Percentiles rank a stretch among this genome's conserved stretches.
These are phyloP conservation scores for Habroteleia sp. DNA, from an alignment of 2,888 invertebrate species.

Conservation along the genomic window DNA sequence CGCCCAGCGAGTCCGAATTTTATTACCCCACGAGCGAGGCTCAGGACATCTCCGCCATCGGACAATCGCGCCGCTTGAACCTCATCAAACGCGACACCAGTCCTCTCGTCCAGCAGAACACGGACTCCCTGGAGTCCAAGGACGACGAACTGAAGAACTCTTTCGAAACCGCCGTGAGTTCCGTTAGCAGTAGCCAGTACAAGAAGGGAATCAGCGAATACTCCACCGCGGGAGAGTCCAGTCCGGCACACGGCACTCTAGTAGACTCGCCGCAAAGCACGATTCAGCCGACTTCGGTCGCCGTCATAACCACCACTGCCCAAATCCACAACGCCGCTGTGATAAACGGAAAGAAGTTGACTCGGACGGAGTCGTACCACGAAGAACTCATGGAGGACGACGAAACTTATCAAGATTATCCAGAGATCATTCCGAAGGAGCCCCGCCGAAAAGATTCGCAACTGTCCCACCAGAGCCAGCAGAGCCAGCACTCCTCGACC, in stretches of 20 bases:
- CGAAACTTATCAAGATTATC: slow-evolving; percentile 65
- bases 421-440: slow-evolving; percentile 73
- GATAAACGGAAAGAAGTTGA: slow-evolving; percentile 79
- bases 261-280: slow-evolving; percentile 70
- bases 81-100: slow-evolving; percentile 76
- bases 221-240: slow-evolving; percentile 67
- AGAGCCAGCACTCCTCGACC: slow-evolving; percentile 71
- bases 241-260: slow-evolving; percentile 65
- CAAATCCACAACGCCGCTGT: slow-evolving; percentile 81
- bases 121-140: slow-evolving; percentile 83
- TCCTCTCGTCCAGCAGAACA: slow-evolving; percentile 81
- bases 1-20: slow-evolving; percentile 73
- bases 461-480: slow-evolving; percentile 69
- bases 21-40: slow-evolving; percentile 72
- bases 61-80: slow-evolving; percentile 73
- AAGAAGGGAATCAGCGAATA: slow-evolving; percentile 74
- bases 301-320: slow-evolving; percentile 79
- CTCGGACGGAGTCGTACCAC: slow-evolving; percentile 75
- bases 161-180: slow-evolving; percentile 79
- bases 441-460: slow-evolving; percentile 76
- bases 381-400: slow-evolving; percentile 72
- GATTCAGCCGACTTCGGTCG: slow-evolving; percentile 68
- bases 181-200: slow-evolving; percentile 77
- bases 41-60: slow-evolving; percentile 71
- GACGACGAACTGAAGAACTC: slow-evolving; percentile 83